Conservation (phyloP, 2,797 vertebrate genomes). For the Sebastes nivosus region DNA sequence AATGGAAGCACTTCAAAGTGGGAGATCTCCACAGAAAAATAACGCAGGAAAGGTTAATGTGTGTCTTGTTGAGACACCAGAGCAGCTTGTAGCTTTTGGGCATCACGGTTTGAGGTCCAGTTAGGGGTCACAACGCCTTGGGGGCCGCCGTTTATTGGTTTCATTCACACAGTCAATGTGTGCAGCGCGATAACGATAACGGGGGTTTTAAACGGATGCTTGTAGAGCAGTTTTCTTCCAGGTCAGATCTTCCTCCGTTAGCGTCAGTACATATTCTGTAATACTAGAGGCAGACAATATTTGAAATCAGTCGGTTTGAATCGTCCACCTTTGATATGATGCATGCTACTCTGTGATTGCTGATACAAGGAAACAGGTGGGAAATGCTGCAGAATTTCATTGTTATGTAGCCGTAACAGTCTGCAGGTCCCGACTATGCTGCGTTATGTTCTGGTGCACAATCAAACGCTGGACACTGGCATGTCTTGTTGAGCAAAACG, state of each 20-base stretch:
- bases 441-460: no score
- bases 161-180: constrained; percentile 28
- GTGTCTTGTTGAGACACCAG: constrained; percentile 77
- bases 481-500: no score
- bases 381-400: neutral
- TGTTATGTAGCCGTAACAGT: no score
- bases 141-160: constrained; percentile 64
- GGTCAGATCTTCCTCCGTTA: constrained; percentile 16
- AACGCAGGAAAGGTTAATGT: constrained; percentile 79
- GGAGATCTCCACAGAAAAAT: constrained; percentile 69
- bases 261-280: constrained; percentile 5
- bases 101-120: constrained; percentile 65
- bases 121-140: constrained; percentile 67
- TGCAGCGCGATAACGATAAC: constrained; percentile 39
- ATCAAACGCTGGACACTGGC: neutral
- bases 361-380: neutral
- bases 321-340: constrained; percentile 2
- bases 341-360: neutral
- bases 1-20: constrained; percentile 81
- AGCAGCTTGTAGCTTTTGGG: constrained; percentile 81
- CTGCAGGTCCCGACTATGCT: no score
- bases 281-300: neutral
- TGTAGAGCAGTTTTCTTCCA: constrained; percentile 31
- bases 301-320: neutral
- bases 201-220: constrained; percentile 15